Base-by-base conservation (phyloP, 2,888 invertebrate species). In the Esperia sulphurella region DNA sequence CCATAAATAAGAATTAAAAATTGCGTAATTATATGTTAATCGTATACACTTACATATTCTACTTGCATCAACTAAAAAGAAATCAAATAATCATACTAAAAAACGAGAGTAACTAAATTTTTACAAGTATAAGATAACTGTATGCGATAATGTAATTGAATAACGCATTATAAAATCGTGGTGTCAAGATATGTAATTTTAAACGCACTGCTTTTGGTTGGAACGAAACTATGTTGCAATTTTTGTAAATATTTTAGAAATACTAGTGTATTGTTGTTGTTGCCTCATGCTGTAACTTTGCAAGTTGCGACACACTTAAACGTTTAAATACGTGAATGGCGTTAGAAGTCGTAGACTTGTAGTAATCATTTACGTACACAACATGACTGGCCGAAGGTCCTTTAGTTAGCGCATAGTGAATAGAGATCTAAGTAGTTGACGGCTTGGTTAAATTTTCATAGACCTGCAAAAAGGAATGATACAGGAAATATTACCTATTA, bases 321-420 rank as follows among this genome's bases (percentile, higher is more conserved):
- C 43, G 38, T 30, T 37, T n/a, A 35, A 35, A 30, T 35, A 43
- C 33, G 21, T 43, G 46, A 45, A 49, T 38, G 42, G 44, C 29
- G 35, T 40, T 40, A 40, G 43, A 43, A 46, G 44, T 50, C 44
- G 38, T 47, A 41, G 39, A 38, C 38, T 44, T 35, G 50, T 47
- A 44, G 29, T 50, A 47, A 46, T 48, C 14, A 31, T 31, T 30
- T 47, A 40, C 30, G 43, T 41, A 52, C 47, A 52, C 47, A 54
- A 51, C 55, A 45, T 35, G 46, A 14, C 43, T n/a, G 30, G 45
- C 45, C 38, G 54, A 52, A 57, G 54, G 53, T 46, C 46, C 46
- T 45, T 31, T 45, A 38, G 49, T 58, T 56, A 56, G 53, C 52
- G 35, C n/a, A 35, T 35, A n/a, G 6, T 6, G 35, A 35, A 35